These are phyloP conservation scores for Bactericera cockerelli DNA, from an alignment of 1,140 invertebrate genomes.

Conservation along the genomic window DNA sequence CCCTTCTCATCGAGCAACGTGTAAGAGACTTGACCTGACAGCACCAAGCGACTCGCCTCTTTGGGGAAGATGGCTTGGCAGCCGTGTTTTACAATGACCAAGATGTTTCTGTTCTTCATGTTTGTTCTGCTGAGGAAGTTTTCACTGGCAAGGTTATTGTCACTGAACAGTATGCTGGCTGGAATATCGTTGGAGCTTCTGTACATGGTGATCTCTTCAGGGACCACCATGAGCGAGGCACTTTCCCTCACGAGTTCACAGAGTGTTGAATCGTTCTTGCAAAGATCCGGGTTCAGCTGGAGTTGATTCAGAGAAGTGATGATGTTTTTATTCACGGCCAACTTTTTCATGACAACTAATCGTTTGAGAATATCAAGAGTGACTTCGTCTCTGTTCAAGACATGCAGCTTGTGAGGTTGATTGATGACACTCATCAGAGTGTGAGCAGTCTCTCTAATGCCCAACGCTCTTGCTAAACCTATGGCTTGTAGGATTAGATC, in stretches of 20 bases:
- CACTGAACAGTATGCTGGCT: slow-evolving; percentile 37
- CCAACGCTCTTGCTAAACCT: slow-evolving; percentile 49
- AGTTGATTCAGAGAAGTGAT: slow-evolving; percentile 40
- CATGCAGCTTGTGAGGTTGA: slow-evolving; percentile 39
- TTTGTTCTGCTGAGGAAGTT: slow-evolving; percentile 45
- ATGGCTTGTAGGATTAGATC: slow-evolving; percentile 47
- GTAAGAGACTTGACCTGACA: slow-evolving; percentile 57
- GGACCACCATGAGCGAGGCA: slow-evolving; percentile 47
- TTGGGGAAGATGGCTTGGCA: slow-evolving; percentile 60
- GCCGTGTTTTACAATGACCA: slow-evolving; percentile 57
- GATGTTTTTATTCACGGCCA: slow-evolving; percentile 45
- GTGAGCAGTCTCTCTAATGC: slow-evolving; percentile 42
- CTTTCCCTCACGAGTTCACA: slow-evolving; percentile 52
- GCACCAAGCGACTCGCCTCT: slow-evolving; percentile 50
- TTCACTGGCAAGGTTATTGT: slow-evolving; percentile 56
- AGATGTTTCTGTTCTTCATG: slow-evolving; percentile 35
- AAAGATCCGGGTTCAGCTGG: slow-evolving; percentile 44
- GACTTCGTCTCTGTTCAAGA: slow-evolving; percentile 40
- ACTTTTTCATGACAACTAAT: slow-evolving; percentile 50
- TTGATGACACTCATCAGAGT: slow-evolving; percentile 39
- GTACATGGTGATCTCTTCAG: slow-evolving; percentile 37
- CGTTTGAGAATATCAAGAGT: slow-evolving; percentile 51
- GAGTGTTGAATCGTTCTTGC: slow-evolving; percentile 45
- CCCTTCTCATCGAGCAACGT: slow-evolving; percentile 60
- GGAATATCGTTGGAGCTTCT: slow-evolving; percentile 49